Percentiles rank a stretch among this genome's conserved stretches.
These are phyloP conservation scores for Diachasmimorpha longicaudata DNA, from an alignment of 1,140 invertebrate species.

Conservation along the genomic window DNA sequence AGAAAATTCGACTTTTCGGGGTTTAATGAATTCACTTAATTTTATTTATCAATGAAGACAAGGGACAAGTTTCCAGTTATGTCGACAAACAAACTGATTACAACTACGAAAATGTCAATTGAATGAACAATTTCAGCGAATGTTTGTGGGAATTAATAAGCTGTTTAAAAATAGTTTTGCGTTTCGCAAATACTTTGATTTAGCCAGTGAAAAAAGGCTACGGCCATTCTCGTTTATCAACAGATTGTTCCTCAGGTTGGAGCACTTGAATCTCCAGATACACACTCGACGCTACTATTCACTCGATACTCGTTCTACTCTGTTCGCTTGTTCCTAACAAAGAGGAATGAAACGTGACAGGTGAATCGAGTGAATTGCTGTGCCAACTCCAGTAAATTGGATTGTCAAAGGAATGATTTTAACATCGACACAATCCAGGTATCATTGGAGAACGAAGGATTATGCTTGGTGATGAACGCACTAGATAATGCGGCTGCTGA, in stretches of 20 bases:
- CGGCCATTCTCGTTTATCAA: not conserved
- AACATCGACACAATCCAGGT: not conserved
- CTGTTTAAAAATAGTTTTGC: too few species aligned
- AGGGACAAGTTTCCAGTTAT: too few species aligned
- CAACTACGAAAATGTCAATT: too few species aligned
- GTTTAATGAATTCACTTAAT: too few species aligned
- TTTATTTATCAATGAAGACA: too few species aligned
- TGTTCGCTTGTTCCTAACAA: not conserved
- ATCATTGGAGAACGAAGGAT: not conserved
- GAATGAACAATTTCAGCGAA: too few species aligned
- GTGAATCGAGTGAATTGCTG: not conserved
- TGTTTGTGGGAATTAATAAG: too few species aligned
- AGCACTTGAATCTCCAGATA: not conserved
- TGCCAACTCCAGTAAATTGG: not conserved
- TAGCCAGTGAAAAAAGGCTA: not conserved
- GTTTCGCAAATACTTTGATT: not conserved
- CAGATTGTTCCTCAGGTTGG: not conserved
- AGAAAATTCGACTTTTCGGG: not conserved
- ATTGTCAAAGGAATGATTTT: not conserved
- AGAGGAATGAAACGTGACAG: not conserved
- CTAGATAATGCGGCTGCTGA: not conserved
- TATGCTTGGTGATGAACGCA: not conserved
- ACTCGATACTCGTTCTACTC: not conserved
- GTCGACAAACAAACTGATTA: too few species aligned
- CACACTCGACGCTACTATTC: not conserved